A percentile compares a stretch with the other conserved stretches of the same genome.
These are phyloP conservation scores for Ursus arctos DNA, from an alignment of 2,113 vertebrate genomes.

Conservation along the genomic window DNA sequence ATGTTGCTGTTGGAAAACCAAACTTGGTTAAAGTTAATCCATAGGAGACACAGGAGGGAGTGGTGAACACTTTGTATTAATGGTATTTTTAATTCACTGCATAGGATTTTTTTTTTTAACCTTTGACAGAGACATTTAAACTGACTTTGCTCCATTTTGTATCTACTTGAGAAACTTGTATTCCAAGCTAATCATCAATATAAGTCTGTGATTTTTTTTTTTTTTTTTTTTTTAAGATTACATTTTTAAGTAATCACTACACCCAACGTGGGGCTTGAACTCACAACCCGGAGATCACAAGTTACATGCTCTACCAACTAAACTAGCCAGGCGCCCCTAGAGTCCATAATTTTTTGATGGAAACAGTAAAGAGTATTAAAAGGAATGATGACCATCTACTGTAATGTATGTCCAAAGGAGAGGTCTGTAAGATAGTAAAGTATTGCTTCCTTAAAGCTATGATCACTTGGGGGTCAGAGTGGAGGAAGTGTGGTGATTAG, in stretches of 20 bases:
- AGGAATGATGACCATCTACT: not conserved
- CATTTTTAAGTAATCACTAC: not conserved
- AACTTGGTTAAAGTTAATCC: not conserved
- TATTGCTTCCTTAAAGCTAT: not conserved
- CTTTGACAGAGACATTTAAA: not conserved
- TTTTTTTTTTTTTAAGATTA: not conserved
- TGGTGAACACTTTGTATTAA: not conserved
- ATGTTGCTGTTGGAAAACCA: conserved; percentile 25
- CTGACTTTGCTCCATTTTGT: conserved; percentile 42
- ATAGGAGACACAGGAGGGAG: not conserved
- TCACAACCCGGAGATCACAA: not conserved
- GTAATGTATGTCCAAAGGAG: not conserved
- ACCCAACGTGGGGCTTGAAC: not conserved
- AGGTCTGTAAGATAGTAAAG: not conserved
- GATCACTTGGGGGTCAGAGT: not conserved
- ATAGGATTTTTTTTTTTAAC: not conserved
- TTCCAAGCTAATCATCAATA: not conserved
- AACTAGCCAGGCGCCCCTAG: not conserved
- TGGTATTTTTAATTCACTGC: conserved; percentile 19
- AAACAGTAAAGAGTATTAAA: conserved; percentile 25
- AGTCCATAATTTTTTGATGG: conserved; percentile 3
- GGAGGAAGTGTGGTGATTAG: not conserved
- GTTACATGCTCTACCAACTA: not conserved
- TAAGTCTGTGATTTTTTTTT: not conserved
- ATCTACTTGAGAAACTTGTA: not conserved